phyloP scores from a whole-genome alignment of 1,140 invertebrate species.

The Sarcophaga bullata region DNA sequence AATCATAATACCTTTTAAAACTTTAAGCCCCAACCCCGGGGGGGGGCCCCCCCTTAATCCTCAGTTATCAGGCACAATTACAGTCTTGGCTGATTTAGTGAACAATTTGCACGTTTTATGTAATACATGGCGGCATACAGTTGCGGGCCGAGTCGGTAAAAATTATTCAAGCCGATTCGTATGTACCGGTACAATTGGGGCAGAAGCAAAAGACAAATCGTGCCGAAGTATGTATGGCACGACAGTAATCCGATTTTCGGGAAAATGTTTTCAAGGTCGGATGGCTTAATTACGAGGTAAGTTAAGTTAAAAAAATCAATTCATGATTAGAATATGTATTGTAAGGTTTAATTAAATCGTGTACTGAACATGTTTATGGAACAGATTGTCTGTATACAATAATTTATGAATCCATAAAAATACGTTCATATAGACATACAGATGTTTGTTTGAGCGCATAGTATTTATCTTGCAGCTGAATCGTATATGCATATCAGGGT shows the following conservation, averaged over 20 bases:
- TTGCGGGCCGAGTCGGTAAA: conserved; percentile 78
- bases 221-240: conserved; percentile 79
- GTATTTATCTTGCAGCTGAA: too few relatives aligned
- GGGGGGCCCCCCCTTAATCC: too few relatives aligned
- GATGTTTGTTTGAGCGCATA: too few relatives aligned
- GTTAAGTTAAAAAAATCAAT: neutral
- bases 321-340: too few relatives aligned
- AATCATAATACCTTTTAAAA: conserved; percentile 65
- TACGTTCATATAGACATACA: too few relatives aligned
- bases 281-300: conserved; percentile 50
- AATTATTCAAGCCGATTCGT: conserved; percentile 83
- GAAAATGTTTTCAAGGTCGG: conserved; percentile 67
- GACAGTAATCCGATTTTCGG: conserved; percentile 89
- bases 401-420: too few relatives aligned
- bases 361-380: too few relatives aligned
- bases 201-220: conserved; percentile 76
- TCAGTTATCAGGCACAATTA: conserved; percentile 68
- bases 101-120: conserved; percentile 81
- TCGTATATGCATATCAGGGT: too few relatives aligned
- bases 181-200: conserved; percentile 76
- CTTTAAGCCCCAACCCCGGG: conserved; percentile 71
- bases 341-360: too few relatives aligned
- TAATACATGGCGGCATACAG: conserved; percentile 75
- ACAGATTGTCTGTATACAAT: too few relatives aligned
- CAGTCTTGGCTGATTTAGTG: conserved; percentile 67